These are phyloP conservation scores for Stegodyphus mimosarum DNA, from an alignment of 1,140 invertebrate genomes.

Conservation along the genomic window DNA sequence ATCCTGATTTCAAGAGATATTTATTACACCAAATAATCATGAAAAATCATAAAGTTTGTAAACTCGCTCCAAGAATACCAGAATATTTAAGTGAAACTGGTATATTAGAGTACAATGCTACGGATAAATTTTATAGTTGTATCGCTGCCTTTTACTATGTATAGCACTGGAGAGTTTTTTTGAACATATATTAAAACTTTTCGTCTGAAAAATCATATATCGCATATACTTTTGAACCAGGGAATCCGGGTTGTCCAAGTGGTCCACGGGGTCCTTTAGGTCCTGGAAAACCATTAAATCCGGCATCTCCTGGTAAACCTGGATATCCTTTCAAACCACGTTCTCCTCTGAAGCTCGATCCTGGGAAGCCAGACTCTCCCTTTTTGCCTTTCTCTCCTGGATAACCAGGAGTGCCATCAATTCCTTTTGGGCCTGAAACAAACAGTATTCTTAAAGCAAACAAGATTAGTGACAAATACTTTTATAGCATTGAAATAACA, in stretches of 20 bases:
- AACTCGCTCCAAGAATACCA: too few relatives aligned
- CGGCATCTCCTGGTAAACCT: slow-evolving; percentile 28
- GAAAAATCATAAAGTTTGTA: too few relatives aligned
- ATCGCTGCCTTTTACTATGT: too few relatives aligned
- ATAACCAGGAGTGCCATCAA: slow-evolving; percentile 23
- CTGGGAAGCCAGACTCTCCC: slow-evolving; percentile 39
- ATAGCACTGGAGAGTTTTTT: too few relatives aligned
- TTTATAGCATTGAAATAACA: too few relatives aligned
- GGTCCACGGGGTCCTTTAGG: slow-evolving; percentile 36
- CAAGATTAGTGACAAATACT: too few relatives aligned
- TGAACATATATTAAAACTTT: too few relatives aligned
- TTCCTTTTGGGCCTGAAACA: slow-evolving; percentile 17
- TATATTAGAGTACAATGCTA: too few relatives aligned
- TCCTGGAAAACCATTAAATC: slow-evolving; percentile 37
- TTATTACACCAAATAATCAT: too few relatives aligned
- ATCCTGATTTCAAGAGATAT: too few relatives aligned
- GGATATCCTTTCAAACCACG: slow-evolving; percentile 34
- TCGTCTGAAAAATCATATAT: background rate
- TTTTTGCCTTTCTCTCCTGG: slow-evolving; percentile 13
- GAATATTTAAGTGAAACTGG: too few relatives aligned
- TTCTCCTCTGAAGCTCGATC: slow-evolving; percentile 3
- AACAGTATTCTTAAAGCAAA: background rate
- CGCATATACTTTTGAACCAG: slow-evolving; percentile 31
- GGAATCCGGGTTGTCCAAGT: slow-evolving; percentile 37
- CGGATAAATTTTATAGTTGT: too few relatives aligned